Evolutionary conservation across 1,140 invertebrate genomes (phyloP).

Genomic region (Plutomurus gul): DNA sequence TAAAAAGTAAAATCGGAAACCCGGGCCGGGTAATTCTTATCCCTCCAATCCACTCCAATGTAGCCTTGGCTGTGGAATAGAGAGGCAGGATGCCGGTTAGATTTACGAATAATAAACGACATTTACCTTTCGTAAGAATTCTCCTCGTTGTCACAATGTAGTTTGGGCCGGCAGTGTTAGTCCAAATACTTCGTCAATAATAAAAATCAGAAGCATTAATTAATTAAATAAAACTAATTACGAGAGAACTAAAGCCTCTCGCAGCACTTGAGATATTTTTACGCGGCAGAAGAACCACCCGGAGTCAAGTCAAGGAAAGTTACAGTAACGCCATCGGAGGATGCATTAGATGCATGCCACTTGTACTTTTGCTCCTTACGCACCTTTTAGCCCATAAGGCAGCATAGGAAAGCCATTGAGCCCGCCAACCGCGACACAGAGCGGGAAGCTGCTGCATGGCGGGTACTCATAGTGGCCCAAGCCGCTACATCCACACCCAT

Average conservation of each 20-base stretch:
- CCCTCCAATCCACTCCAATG: background rate
- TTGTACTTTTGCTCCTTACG: conserved; percentile 13
- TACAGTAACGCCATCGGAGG: conserved; percentile 14
- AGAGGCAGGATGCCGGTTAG: background rate
- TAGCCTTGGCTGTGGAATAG: too few relatives aligned
- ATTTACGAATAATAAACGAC: background rate
- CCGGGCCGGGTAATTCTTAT: too few relatives aligned
- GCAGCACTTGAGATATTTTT: conserved; percentile 23
- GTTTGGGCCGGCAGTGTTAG: background rate
- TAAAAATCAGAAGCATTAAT: conserved; percentile 18
- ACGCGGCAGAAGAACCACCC: conserved; percentile 26
- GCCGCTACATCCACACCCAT: conserved; percentile 21
- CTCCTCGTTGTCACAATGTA: conserved; percentile 3
- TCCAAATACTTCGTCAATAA: conserved; percentile 18
- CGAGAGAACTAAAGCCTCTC: conserved; percentile 6
- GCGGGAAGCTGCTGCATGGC: conserved; percentile 39
- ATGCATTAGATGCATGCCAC: background rate
- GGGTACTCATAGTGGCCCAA: conserved; percentile 41
- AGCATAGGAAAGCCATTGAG: background rate
- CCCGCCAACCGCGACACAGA: conserved; percentile 30
- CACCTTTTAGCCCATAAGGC: conserved; percentile 24
- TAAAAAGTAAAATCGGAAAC: too few relatives aligned
- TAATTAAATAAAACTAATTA: conserved; percentile 30
- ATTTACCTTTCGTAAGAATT: conserved; percentile 10
- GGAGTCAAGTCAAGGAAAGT: conserved; percentile 30